Base-by-base conservation (phyloP, 2,888 invertebrate genomes). In the Eilema depressum region DNA sequence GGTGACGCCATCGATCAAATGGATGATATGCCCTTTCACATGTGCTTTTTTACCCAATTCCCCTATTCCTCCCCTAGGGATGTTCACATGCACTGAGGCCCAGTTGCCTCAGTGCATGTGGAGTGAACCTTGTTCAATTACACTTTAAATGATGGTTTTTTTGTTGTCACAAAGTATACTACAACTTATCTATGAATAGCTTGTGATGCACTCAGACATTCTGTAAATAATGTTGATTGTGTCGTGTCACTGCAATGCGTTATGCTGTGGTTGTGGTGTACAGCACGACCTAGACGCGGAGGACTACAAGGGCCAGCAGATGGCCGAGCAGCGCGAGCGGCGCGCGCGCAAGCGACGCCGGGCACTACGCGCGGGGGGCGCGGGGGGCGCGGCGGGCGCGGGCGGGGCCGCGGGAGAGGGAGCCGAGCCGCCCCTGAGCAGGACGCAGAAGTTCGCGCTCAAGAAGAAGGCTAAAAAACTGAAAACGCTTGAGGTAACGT, bases 361-460 rank as follows among this genome's bases (percentile, higher is more conserved):
- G 12, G 81, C 70, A n/a, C n/a, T n/a, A n/a, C 10, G 64, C 71
- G 25, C 33, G 64, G 47, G 68, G 63, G 62, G 69, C 64, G 11
- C 63, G 66, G 56, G 75, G 74, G 20, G 68, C 66, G 47, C 62
- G 59, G 20, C 63, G 47, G 28, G 63, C 2, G 63, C 25, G 3
- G 17, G 20, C 0, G 28, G 28, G 2, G 62, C 69, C 69, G 70
- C 80, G 53, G 11, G 62, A 0, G 66, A 10, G 17, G 26, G 10
- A 0, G 33, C 26, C 1, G 64, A 71, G 70, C 70, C 81, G 41
- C 93, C 88, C 74, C 88, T 96, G 65, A 93, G 93, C 4, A 96
- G 96, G 80, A 90, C 92, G 17, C 96, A 96, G 82, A 96, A 96
- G 76, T 92, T 92, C 26, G 93, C 95, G 57, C 88, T 93, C 25